phyloP scores from a whole-genome alignment of 2,888 invertebrate genomes.

The Auanema freiburgensis region DNA sequence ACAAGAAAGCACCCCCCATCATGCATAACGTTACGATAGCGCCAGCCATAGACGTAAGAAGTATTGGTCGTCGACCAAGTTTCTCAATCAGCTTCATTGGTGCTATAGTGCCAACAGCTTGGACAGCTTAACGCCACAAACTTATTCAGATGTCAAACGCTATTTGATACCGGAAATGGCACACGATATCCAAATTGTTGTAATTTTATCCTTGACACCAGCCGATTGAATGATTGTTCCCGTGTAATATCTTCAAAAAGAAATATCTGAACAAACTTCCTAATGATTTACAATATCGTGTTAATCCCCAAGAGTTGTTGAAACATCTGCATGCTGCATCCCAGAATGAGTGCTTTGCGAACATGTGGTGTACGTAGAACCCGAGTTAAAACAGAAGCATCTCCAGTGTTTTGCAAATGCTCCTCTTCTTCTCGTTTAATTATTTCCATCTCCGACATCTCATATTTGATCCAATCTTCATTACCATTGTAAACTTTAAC shows the following conservation, averaged over 20 bases:
- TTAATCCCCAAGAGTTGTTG: slow-evolving; percentile 71
- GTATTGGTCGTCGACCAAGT: slow-evolving; percentile 50
- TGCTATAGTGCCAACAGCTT: slow-evolving; percentile 53
- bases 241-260: slow-evolving; percentile 48
- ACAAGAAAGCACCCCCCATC: slow-evolving; percentile 55
- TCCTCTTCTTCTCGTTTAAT: slow-evolving; percentile 23
- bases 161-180: slow-evolving; percentile 22
- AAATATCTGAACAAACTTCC: neutral
- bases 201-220: slow-evolving; percentile 54
- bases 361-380: slow-evolving; percentile 55
- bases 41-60: slow-evolving; percentile 52
- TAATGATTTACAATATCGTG: slow-evolving; percentile 67
- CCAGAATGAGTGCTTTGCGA: slow-evolving; percentile 67
- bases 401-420: neutral
- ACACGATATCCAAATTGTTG: slow-evolving; percentile 54
- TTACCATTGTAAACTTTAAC: slow-evolving; percentile 47
- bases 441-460: slow-evolving; percentile 49
- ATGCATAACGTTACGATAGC: slow-evolving; percentile 49
- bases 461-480: slow-evolving; percentile 53
- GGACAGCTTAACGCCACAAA: slow-evolving; percentile 31
- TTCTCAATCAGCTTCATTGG: slow-evolving; percentile 60
- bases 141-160: neutral
- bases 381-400: slow-evolving; percentile 34
- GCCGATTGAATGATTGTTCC: slow-evolving; percentile 55
- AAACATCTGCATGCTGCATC: slow-evolving; percentile 69